Evolutionary conservation across 2,113 vertebrate species (phyloP).

Genomic region (Carollia perspicillata): DNA sequence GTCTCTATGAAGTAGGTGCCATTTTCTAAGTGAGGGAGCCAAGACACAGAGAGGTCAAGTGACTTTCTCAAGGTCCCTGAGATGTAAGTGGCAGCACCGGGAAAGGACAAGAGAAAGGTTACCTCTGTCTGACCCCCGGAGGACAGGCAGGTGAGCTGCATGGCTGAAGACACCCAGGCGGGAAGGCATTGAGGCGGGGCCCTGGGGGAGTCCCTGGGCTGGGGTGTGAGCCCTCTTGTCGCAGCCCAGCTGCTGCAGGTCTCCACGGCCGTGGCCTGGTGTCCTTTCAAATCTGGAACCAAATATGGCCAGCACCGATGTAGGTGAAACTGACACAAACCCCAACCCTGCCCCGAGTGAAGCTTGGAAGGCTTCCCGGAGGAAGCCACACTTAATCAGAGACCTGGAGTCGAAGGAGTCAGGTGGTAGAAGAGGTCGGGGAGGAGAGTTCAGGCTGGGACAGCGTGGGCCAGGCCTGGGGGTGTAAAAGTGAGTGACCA

Average conservation of each 20-base stretch:
- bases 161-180: neutral
- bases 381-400: neutral
- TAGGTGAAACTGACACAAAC: too few relatives aligned
- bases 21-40: neutral
- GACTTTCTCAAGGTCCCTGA: neutral
- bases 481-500: neutral
- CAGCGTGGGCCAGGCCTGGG: neutral
- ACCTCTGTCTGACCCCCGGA: neutral
- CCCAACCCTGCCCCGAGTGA: fast-evolving
- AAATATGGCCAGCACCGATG: neutral
- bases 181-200: neutral
- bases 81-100: neutral
- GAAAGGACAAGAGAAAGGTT: neutral
- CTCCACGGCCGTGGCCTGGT: neutral
- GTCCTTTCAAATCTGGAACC: too few relatives aligned
- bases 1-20: neutral
- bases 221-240: too few relatives aligned
- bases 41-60: neutral
- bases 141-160: neutral
- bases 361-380: neutral
- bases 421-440: neutral
- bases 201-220: neutral
- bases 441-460: neutral
- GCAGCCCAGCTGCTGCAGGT: neutral
- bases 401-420: neutral